Base-by-base conservation (phyloP, 2,888 invertebrate species). In the Parelbella ahira region DNA sequence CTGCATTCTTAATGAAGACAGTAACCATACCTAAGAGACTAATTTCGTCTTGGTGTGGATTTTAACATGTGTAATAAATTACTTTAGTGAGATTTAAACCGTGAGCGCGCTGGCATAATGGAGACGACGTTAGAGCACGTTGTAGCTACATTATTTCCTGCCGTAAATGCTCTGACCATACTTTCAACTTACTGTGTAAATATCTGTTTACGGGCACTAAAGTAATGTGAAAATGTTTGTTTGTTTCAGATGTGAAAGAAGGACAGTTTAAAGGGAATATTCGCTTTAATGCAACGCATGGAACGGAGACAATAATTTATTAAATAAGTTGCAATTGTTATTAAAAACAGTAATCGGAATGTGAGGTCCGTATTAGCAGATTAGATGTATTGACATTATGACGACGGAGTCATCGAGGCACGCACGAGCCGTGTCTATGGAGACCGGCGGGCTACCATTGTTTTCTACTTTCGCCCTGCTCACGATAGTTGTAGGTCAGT, bases 381-480 rank as follows among this genome's bases (percentile, higher is more conserved):
- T 43, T 43, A 24, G 34, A 42, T 33, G 29, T 34, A 62, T 63
- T 73, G 68, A 69, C 58, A 62, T 65, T 57, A 83, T 74, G 79
- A 63, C 61, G 63, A 58, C 60, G 54, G 77, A 80, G 56, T 63
- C 68, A 48, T 53, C 65, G 49, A 48, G 55, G 42, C 72, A 75
- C 21, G 51, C 69, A 44, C 72, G 75, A 60, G 58, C 67, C 45
- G 73, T 70, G 57, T 60, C 75, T 56, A 78, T 82, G 82, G 86
- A 86, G 63, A 75, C 78, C 45, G 81, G 84, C 21, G 79, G 84
- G 11, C 57, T 86, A 48, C 86, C 86, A 12, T 54, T 84, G 49
- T 81, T 87, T 32, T 86, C 86, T 4, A 86, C 86, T 19, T 86
- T 86, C 49, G 86, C 84, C 2, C 69, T 87, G 19, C 80, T 86